phyloP scores from a whole-genome alignment of 1,140 invertebrate species.

The Battus philenor region DNA sequence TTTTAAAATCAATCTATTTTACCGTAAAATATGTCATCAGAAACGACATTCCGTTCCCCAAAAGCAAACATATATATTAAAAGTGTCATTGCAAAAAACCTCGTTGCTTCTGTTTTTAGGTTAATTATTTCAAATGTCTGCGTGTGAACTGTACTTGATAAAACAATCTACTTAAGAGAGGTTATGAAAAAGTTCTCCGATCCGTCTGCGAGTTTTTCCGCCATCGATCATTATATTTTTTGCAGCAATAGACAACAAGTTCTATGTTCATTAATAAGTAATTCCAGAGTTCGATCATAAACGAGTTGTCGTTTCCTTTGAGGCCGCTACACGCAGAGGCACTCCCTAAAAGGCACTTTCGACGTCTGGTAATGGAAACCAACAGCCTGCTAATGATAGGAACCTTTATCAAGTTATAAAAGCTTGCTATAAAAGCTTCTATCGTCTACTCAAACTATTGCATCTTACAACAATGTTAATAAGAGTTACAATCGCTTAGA shows the following conservation, averaged over 20 bases:
- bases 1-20: too few species aligned
- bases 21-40: too few species aligned
- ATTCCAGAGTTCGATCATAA: constrained; percentile 4
- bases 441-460: neutral
- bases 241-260: constrained; percentile 9
- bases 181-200: neutral
- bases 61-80: too few species aligned
- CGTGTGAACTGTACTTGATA: too few species aligned
- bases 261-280: constrained; percentile 14
- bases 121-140: too few species aligned
- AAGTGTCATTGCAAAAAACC: too few species aligned
- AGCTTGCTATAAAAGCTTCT: constrained; percentile 4
- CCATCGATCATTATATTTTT: constrained; percentile 12
- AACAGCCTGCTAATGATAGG: constrained; percentile 10
- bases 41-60: too few species aligned
- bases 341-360: constrained; percentile 16
- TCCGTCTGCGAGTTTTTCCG: neutral
- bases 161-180: too few species aligned
- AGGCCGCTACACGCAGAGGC: neutral
- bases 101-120: too few species aligned
- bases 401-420: constrained; percentile 10
- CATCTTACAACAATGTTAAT: constrained; percentile 12
- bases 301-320: constrained; percentile 12
- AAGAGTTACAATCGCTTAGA: constrained; percentile 18
- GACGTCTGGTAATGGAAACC: constrained; percentile 13